Evolutionary conservation across 2,113 vertebrate species (phyloP), one percentile per base, ranked within the genome.

Genomic region (Polypterus bichir): DNA sequence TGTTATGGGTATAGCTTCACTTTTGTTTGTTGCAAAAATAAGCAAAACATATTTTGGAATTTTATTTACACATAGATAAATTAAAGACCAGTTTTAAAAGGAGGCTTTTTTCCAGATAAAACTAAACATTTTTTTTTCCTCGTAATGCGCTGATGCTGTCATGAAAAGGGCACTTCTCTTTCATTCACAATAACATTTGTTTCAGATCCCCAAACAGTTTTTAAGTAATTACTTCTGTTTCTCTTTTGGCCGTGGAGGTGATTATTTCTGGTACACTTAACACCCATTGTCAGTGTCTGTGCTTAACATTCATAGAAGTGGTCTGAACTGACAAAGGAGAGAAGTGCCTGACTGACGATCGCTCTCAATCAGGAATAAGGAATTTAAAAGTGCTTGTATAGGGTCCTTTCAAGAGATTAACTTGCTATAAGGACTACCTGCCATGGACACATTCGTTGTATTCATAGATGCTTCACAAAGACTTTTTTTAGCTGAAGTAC

Each of bases 341-440:
- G 75, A 83, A 82, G 79, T 80, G 77, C 74, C 76, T 79, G 73
- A 84, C 82, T 82, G 82, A 82, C 81, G 81, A 81, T 71, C 70
- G 76, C 77, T 76, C 77, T 82, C 76, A 73, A 71, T 78, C 76
- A 79, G 71, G 57, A 69, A 73, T 73, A 68, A 74, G 80, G 79
- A 82, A 82, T 81, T 82, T 81, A 78, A 85, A 86, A 86, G 79
- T 79, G 76, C 77, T 83, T 83, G 75, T 86, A 79, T 81, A 75
- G 75, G 72, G 67, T 74, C 81, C 80, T 84, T 85, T 86, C 74
- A 83, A 72, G 70, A 87, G 86, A 87, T 88, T 85, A 87, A 87
- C 80, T 86, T 86, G 77, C 79, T 80, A 81, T 80, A 73, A 86
- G 83, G 83, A 81, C 83, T 85, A 87, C 83, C 84, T 88, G 82